Percentiles rank a stretch among this genome's conserved stretches.
Evolutionary conservation across 2,888 invertebrate genomes (phyloP).

Genomic region (Erpobdella octoculata): DNA sequence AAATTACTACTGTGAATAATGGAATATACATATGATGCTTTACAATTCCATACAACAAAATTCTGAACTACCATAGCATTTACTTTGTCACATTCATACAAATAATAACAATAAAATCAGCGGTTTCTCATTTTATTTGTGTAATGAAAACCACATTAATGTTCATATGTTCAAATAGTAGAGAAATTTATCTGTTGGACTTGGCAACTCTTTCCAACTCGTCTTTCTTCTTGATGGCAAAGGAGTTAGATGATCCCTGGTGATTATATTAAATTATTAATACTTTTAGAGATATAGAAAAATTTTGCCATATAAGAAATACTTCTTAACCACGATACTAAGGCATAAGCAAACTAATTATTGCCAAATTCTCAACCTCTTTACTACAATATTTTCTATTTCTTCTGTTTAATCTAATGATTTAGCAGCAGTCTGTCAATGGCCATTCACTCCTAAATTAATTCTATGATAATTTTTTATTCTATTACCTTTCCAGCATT

Average conservation of each 20-base stretch:
- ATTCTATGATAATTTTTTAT: too few relatives aligned
- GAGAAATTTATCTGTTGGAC: constrained; percentile 86
- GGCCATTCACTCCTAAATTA: too few relatives aligned
- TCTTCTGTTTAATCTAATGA: too few relatives aligned
- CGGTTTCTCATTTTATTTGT: not conserved
- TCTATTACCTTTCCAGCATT: constrained; percentile 98
- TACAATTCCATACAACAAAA: not conserved
- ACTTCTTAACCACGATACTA: not conserved
- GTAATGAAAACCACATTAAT: not conserved
- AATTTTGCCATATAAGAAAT: not conserved
- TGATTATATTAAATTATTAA: too few relatives aligned
- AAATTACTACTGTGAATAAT: too few relatives aligned
- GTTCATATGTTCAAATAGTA: not conserved
- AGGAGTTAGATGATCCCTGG: constrained; percentile 97
- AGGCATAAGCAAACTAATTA: too few relatives aligned
- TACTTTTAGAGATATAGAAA: constrained; percentile 28
- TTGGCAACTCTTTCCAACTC: constrained; percentile 99
- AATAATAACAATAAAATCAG: not conserved
- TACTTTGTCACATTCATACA: not conserved
- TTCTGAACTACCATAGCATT: not conserved
- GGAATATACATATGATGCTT: too few relatives aligned
- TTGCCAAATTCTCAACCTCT: too few relatives aligned
- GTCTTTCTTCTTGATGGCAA: constrained; percentile 99
- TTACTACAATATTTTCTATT: too few relatives aligned
- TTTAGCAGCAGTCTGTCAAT: too few relatives aligned